Conservation (phyloP, 1,140 invertebrate species). For the Idris sp. region DNA sequence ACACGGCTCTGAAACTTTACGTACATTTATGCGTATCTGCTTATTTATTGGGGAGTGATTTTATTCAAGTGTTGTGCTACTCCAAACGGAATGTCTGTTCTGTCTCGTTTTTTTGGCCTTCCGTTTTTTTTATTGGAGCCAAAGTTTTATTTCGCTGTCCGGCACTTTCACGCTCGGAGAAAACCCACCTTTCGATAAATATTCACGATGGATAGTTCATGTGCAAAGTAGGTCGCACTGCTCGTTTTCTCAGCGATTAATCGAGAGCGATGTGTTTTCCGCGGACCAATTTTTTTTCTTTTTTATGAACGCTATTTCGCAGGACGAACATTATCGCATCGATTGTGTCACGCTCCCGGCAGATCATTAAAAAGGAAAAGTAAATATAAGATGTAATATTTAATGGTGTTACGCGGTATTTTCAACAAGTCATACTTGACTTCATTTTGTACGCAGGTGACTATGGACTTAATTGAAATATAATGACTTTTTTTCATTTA, state of each 20-base stretch:
- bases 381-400: slow-evolving; percentile 51
- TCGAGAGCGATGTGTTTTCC: slow-evolving; percentile 61
- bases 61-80: slow-evolving; percentile 48
- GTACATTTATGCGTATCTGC: slow-evolving; percentile 44
- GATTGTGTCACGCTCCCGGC: slow-evolving; percentile 50
- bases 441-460: slow-evolving; percentile 25
- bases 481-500: slow-evolving; percentile 34
- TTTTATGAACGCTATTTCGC: slow-evolving; percentile 13
- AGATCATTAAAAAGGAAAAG: slow-evolving; percentile 54
- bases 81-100: slow-evolving; percentile 40
- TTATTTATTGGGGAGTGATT: slow-evolving; percentile 49
- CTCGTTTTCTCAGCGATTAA: slow-evolving; percentile 60
- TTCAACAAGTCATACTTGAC: slow-evolving; percentile 37
- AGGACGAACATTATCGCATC: slow-evolving; percentile 52
- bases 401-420: slow-evolving; percentile 33
- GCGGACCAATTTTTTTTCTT: slow-evolving; percentile 36
- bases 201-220: slow-evolving; percentile 72
- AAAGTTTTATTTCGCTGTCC: slow-evolving; percentile 60
- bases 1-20: slow-evolving; percentile 29
- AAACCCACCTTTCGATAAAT: slow-evolving; percentile 73
- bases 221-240: slow-evolving; percentile 68
- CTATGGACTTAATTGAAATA: slow-evolving; percentile 39
- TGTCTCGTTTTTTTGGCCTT: slow-evolving; percentile 51
- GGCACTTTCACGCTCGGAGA: slow-evolving; percentile 71
- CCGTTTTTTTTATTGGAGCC: slow-evolving; percentile 53